Evolutionary conservation across 2,888 invertebrate genomes (phyloP), one percentile per base, ranked within the genome.

Genomic region (Labia minor): DNA sequence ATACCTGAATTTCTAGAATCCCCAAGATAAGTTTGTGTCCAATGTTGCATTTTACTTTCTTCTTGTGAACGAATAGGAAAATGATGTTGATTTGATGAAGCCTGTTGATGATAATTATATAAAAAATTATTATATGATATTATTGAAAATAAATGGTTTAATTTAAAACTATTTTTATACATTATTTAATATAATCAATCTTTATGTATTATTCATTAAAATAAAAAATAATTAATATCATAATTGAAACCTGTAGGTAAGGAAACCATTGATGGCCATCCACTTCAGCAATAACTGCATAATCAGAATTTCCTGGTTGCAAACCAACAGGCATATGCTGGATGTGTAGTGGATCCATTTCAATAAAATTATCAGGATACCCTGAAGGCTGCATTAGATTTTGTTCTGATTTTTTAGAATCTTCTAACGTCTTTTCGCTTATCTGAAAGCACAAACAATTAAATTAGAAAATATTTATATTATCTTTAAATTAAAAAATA

Each of bases 191-290:
- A n/a, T n/a, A n/a, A n/a, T n/a, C n/a, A n/a, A n/a, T n/a, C n/a
- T n/a, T n/a, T n/a, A n/a, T n/a, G n/a, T n/a, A n/a, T n/a, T n/a
- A n/a, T n/a, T n/a, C n/a, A n/a, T n/a, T n/a, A n/a, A n/a, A n/a
- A n/a, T n/a, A n/a, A n/a, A n/a, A n/a, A n/a, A n/a, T n/a, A n/a
- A n/a, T n/a, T n/a, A n/a, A n/a, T n/a, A n/a, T n/a, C n/a, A n/a
- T n/a, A n/a, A n/a, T n/a, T n/a, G n/a, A n/a, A n/a, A 67, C 67
- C 65, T 67, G 67, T 14, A 21, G 18, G 37, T 62, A 67, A 11
- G 65, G 64, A 20, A 64, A 37, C 67, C 67, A 67, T 1, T 65
- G 37, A 16, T 67, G 67, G 10, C 61, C 37, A 10, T 65, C 65
- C 0, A 65, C 62, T 6, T 67, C 67, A 14, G 65, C 14, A 8